Base-by-base conservation (phyloP, 2,113 vertebrate species). In the Gorsachius goisagi region DNA sequence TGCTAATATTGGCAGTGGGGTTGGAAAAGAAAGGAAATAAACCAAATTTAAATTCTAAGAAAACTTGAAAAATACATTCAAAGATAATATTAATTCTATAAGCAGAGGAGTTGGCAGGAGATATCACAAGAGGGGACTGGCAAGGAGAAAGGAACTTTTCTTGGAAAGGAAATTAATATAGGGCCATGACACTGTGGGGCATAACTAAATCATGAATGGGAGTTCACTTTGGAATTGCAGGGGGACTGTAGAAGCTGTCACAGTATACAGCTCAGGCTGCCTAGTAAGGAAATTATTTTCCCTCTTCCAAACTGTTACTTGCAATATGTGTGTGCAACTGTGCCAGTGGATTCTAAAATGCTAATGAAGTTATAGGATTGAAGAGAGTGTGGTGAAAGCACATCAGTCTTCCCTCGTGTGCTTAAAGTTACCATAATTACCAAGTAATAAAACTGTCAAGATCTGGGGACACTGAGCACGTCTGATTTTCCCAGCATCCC, bases 311-410 rank as follows among this genome's bases (percentile, higher is more conserved):
- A 74, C 76, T 63, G 24, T 58, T 91, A 32, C 47, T 89, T 91
- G 15, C 74, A 86, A 45, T 91, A 86, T 5, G 16, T 41, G 8
- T 81, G 47, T 87, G 64, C 50, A 81, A 5, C 64, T 2, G 5
- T 93, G 39, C 86, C 41, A 41, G 26, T 90, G 73, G 84, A 81
- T 91, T 95, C 47, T 81, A 73, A 87, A 95, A 91, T 92, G 80
- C 72, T 92, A 71, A 95, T 96, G 35, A 93, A 89, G 64, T 80
- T 87, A 32, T 0, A 33, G 64, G 63, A n/a, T 71, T 87, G 80
- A 91, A 67, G 47, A 66, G 64, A 71, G 13, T 41, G 45, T 95
- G 63, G 35, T 92, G 83, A 77, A 91, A 91, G 60, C 63, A 6
- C 74, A 71, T 87, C 60, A 82, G 87, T 87, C 81, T 93, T 89